phyloP scores from a whole-genome alignment of 2,113 vertebrate species.

The Chrysemys picta region DNA sequence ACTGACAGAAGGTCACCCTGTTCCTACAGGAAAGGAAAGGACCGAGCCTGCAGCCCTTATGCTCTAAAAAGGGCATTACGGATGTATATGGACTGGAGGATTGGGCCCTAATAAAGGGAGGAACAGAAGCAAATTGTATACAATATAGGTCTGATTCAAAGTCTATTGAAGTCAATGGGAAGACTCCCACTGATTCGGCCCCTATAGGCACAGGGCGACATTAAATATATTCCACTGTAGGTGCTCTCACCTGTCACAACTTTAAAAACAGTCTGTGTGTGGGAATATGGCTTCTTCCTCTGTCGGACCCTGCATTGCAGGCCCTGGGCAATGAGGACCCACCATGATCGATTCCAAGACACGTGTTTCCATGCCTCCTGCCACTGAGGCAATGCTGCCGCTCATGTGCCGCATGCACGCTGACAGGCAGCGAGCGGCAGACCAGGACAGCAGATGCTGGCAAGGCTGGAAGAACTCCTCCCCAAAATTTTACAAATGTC shows the following conservation, averaged over 20 bases:
- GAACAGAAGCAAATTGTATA: not conserved
- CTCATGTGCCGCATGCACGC: not conserved
- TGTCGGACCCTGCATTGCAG: not conserved
- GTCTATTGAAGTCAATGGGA: not conserved
- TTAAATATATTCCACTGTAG: not conserved
- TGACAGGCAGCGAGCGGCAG: fast-evolving
- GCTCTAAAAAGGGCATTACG: not conserved
- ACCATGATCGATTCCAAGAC: not conserved
- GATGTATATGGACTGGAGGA: not conserved
- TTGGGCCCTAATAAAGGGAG: not conserved
- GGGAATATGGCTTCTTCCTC: not conserved
- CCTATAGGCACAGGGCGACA: not conserved
- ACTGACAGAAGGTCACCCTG: fast-evolving
- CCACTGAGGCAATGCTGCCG: fast-evolving
- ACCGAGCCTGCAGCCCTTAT: not conserved
- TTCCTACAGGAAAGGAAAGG: not conserved
- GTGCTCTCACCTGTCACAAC: not conserved
- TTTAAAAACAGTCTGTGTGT: not conserved
- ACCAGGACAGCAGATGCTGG: not conserved
- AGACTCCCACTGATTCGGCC: not conserved
- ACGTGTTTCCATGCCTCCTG: not conserved
- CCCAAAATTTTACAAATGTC: not conserved
- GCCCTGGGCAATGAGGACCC: not conserved
- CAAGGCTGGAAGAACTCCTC: not conserved
- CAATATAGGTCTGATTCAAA: not conserved